Evolutionary conservation across 2,113 vertebrate genomes (phyloP).

Genomic region (Eolophus roseicapilla): DNA sequence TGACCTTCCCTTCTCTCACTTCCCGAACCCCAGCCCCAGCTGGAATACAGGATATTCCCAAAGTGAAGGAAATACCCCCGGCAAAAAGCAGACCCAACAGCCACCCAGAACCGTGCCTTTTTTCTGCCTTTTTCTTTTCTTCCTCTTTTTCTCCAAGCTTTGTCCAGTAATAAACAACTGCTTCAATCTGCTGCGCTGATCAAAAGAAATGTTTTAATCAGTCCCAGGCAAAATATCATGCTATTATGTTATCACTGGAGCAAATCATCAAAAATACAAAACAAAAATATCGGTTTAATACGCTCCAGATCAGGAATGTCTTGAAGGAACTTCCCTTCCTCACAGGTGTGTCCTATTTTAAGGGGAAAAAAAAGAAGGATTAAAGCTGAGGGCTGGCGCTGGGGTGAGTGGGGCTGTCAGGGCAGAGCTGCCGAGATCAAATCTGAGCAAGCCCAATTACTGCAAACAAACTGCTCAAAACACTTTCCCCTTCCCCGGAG

Average conservation of each 20-base stretch:
- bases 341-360: slow-evolving; percentile 68
- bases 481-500: not conserved
- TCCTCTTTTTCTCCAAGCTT: not conserved
- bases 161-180: slow-evolving; percentile 64
- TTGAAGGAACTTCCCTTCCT: slow-evolving; percentile 32
- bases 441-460: not conserved
- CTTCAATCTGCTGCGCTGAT: slow-evolving; percentile 54
- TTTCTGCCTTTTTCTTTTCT: not conserved
- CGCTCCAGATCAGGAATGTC: slow-evolving; percentile 49
- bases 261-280: slow-evolving; percentile 68
- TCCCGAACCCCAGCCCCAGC: not conserved
- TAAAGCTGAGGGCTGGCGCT: not conserved
- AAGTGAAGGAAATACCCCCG: not conserved
- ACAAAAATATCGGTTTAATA: slow-evolving; percentile 59
- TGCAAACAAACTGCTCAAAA: not conserved
- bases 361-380: not conserved
- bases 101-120: not conserved
- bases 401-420: not conserved
- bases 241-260: slow-evolving; percentile 59
- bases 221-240: slow-evolving; percentile 63
- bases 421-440: not conserved
- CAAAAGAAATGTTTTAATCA: slow-evolving; percentile 69
- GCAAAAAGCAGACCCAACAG: not conserved
- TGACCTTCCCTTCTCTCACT: not conserved
- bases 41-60: not conserved